These are phyloP conservation scores for Anguilla anguilla DNA, from an alignment of 2,797 vertebrate species.

Conservation along the genomic window DNA sequence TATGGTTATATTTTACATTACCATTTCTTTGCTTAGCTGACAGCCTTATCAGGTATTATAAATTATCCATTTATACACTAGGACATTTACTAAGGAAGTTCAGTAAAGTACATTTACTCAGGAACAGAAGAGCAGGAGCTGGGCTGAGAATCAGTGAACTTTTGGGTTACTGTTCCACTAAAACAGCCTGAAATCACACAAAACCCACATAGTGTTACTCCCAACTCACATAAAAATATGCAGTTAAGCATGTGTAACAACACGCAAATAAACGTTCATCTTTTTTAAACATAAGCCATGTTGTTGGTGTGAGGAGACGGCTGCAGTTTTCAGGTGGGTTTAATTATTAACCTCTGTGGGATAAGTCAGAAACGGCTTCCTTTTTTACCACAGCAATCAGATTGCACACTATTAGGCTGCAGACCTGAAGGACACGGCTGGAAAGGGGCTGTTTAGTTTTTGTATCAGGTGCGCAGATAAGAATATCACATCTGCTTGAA, in stretches of 20 bases:
- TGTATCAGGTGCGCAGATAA: slow-evolving; percentile 26
- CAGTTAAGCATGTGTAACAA: background rate
- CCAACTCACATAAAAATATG: background rate
- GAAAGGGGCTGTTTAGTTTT: slow-evolving; percentile 13
- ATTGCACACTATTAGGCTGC: background rate
- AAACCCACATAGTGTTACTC: background rate
- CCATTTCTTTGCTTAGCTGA: background rate
- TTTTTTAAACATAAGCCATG: background rate
- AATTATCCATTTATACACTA: background rate
- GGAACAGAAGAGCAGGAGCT: background rate
- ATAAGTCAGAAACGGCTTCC: background rate
- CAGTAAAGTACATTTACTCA: background rate
- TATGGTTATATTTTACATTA: background rate
- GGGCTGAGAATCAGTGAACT: no score
- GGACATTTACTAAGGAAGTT: background rate
- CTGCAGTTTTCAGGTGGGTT: slow-evolving; percentile 6
- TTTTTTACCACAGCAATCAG: slow-evolving; percentile 35
- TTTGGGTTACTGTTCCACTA: background rate
- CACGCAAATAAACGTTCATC: slow-evolving; percentile 4
- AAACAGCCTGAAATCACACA: background rate
- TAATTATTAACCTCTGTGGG: slow-evolving; percentile 53
- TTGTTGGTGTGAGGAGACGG: background rate
- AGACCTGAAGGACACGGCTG: slow-evolving; percentile 11
- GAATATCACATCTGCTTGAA: slow-evolving; percentile 36
- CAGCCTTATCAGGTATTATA: background rate